Conservation (phyloP, 2,888 invertebrate species). For the Scelioninae gen. 2 region DNA sequence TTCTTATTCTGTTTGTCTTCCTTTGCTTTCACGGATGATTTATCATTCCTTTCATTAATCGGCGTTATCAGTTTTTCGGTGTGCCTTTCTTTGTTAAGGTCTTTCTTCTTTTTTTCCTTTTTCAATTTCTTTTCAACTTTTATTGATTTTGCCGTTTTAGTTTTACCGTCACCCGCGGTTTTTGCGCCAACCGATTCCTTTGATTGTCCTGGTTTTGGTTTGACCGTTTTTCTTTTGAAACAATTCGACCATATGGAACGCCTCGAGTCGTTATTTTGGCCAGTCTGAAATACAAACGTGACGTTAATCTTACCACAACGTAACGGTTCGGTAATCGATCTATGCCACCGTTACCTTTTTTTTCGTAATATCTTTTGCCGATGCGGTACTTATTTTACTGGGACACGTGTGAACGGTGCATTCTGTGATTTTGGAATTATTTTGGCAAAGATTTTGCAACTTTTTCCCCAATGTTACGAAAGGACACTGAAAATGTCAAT, state of each 20-base stretch:
- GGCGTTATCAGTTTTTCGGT: conserved; percentile 11
- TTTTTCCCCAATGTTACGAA: not conserved
- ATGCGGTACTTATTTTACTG: not conserved
- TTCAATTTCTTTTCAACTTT: not conserved
- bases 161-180: not conserved
- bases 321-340: not conserved
- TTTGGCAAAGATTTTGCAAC: not conserved
- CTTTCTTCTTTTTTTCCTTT: conserved; percentile 8
- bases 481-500: conserved; percentile 2
- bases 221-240: not conserved
- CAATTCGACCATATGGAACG: not conserved
- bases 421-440: conserved; percentile 1
- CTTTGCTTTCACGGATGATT: conserved; percentile 7
- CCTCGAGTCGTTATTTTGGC: not conserved
- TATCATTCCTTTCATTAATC: not conserved
- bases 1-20: conserved; percentile 18
- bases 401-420: conserved; percentile 9
- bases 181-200: not conserved
- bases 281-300: not conserved
- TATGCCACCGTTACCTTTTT: not conserved
- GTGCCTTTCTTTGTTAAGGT: not conserved
- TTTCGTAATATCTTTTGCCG: not conserved
- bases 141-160: conserved; percentile 7
- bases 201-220: not conserved
- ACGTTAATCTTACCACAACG: not conserved